Evolutionary conservation across 2,797 vertebrate genomes (phyloP).

Genomic region (Kryptolebias ocellatus): DNA sequence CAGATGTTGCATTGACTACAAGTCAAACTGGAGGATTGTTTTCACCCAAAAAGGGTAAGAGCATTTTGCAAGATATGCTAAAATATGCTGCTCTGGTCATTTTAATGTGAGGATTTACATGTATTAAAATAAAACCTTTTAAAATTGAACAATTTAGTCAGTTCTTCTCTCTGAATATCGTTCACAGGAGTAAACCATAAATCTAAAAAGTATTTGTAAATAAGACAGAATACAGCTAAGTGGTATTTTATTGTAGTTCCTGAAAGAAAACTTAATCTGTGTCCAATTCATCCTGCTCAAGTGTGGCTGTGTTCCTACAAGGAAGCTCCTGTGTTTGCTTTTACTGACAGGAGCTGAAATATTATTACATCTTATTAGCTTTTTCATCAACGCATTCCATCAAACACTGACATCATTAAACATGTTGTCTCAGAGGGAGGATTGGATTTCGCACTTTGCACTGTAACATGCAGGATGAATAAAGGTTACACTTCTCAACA

Average conservation of each 20-base stretch:
- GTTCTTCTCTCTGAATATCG: background rate
- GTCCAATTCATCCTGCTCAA: slow-evolving; percentile 41
- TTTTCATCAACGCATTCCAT: slow-evolving; percentile 82
- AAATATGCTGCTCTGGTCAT: no score
- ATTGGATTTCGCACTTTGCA: slow-evolving; percentile 38
- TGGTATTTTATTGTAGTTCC: slow-evolving; percentile 32
- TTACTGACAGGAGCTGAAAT: slow-evolving; percentile 83
- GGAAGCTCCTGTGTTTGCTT: slow-evolving; percentile 84
- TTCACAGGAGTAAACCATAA: background rate
- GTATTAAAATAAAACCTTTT: no score
- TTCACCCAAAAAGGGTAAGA: no score
- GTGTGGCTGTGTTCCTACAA: slow-evolving; percentile 69
- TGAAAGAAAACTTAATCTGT: slow-evolving; percentile 48
- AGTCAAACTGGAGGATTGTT: no score
- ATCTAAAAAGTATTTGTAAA: slow-evolving; percentile 14
- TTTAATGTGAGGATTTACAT: no score
- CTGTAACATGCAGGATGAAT: slow-evolving; percentile 6
- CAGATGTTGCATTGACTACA: no score
- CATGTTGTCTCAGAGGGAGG: slow-evolving; percentile 53
- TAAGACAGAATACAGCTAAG: slow-evolving; percentile 10
- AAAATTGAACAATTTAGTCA: background rate
- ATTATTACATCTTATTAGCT: slow-evolving; percentile 85
- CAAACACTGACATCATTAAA: slow-evolving; percentile 70
- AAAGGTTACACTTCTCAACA: slow-evolving; percentile 26
- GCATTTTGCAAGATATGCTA: no score